Conservation (phyloP, 2,797 vertebrate species). For the Alectoris magna region DNA sequence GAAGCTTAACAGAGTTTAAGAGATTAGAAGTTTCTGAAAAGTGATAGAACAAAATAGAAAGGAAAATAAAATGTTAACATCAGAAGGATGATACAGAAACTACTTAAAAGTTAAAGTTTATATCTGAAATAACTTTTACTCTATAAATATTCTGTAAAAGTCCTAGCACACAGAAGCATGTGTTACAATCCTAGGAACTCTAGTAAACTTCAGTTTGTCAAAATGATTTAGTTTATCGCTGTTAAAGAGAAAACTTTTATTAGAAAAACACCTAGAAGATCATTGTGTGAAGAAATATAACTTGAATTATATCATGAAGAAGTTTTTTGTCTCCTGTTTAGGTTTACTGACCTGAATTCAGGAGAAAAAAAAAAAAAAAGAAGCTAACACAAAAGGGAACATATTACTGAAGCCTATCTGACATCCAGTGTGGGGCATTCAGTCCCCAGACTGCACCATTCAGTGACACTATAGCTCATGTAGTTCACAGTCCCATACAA, state of each 20-base stretch:
- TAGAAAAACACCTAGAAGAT: not conserved
- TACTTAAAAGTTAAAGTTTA: not conserved
- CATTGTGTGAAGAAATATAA: not conserved
- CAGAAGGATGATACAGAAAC: not conserved
- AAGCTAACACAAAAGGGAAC: not conserved
- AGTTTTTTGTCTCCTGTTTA: not conserved
- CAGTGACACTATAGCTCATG: not conserved
- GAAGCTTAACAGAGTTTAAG: not conserved
- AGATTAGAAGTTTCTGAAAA: not conserved
- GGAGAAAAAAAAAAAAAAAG: not conserved
- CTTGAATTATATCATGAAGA: accelerated
- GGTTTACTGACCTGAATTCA: not conserved
- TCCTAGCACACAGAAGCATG: not conserved
- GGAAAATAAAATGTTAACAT: not conserved
- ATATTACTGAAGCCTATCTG: not conserved
- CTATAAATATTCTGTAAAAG: not conserved
- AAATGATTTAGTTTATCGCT: not conserved
- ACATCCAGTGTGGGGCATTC: not conserved
- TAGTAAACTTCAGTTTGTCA: not conserved
- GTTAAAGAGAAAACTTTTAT: not conserved
- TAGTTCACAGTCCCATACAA: not conserved
- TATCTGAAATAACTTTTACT: not conserved
- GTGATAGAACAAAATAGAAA: not conserved
- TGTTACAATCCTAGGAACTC: not conserved
- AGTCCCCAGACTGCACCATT: not conserved